Evolutionary conservation across 2,797 vertebrate genomes (phyloP).

Genomic region (Mus spretus): DNA sequence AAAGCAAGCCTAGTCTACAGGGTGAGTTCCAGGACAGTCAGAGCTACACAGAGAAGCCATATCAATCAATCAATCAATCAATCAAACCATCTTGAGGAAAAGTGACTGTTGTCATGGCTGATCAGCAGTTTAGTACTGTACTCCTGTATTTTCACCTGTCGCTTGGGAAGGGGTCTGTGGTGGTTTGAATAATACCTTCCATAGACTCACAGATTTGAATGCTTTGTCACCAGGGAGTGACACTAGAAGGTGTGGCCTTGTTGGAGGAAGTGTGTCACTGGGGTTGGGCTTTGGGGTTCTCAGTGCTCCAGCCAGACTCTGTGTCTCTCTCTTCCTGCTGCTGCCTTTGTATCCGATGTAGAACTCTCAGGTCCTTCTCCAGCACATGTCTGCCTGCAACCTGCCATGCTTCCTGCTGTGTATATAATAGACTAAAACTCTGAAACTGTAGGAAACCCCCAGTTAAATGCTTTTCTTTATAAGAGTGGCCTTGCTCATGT

Average conservation of each 20-base stretch:
- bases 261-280: background rate
- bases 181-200: background rate
- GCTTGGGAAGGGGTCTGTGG: background rate
- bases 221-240: background rate
- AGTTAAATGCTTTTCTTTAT: background rate
- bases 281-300: background rate
- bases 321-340: background rate
- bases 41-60: background rate
- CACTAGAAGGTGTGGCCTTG: background rate
- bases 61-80: too few species aligned
- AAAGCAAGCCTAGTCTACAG: background rate
- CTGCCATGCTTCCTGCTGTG: too few species aligned
- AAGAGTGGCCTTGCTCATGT: background rate
- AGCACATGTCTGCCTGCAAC: background rate
- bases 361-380: background rate
- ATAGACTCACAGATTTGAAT: background rate
- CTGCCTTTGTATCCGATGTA: background rate
- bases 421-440: background rate
- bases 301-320: background rate
- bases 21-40: background rate
- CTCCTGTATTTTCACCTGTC: background rate
- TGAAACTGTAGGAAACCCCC: background rate
- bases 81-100: background rate
- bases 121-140: background rate
- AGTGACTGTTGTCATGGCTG: background rate